Conservation (phyloP, 2,888 invertebrate species). For the Drosophila silvestris region DNA sequence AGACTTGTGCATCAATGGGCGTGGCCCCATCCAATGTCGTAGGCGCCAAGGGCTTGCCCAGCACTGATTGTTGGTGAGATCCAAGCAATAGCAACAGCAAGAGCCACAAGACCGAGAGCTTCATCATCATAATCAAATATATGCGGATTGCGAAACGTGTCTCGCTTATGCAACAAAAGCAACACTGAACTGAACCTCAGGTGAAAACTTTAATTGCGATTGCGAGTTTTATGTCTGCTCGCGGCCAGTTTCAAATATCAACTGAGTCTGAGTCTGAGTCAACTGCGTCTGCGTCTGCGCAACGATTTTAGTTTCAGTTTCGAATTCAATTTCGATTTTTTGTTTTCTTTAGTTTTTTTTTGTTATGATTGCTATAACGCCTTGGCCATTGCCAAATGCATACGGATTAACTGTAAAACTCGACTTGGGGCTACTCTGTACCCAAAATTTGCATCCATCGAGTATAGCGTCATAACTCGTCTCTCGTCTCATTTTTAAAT, state of each 20-base stretch:
- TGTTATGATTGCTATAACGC: slow-evolving; percentile 57
- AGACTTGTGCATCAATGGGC: slow-evolving; percentile 69
- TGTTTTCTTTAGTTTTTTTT: slow-evolving; percentile 48
- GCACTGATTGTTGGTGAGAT: slow-evolving; percentile 6
- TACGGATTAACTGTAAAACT: background rate
- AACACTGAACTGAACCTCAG: slow-evolving; percentile 8
- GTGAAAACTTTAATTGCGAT: slow-evolving; percentile 4
- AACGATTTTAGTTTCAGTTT: slow-evolving; percentile 59
- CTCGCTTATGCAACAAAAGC: slow-evolving; percentile 47
- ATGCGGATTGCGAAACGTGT: slow-evolving; percentile 38
- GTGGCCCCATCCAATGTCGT: slow-evolving; percentile 72
- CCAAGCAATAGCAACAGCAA: background rate
- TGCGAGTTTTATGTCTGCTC: slow-evolving; percentile 39
- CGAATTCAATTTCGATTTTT: slow-evolving; percentile 16
- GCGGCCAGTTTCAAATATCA: slow-evolving; percentile 57
- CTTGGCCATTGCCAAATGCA: slow-evolving; percentile 39
- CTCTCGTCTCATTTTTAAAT: background rate
- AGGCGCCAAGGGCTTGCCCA: slow-evolving; percentile 60
- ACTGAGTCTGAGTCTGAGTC: slow-evolving; percentile 48
- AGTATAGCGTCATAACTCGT: background rate
- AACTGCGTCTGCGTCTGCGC: slow-evolving; percentile 70
- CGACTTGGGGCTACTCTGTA: background rate
- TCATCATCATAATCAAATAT: slow-evolving; percentile 18
- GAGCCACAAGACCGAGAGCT: slow-evolving; percentile 5
- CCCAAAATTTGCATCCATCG: background rate